Evolutionary conservation across 2,797 vertebrate species (phyloP).

Genomic region (Atherinosoma microstoma): DNA sequence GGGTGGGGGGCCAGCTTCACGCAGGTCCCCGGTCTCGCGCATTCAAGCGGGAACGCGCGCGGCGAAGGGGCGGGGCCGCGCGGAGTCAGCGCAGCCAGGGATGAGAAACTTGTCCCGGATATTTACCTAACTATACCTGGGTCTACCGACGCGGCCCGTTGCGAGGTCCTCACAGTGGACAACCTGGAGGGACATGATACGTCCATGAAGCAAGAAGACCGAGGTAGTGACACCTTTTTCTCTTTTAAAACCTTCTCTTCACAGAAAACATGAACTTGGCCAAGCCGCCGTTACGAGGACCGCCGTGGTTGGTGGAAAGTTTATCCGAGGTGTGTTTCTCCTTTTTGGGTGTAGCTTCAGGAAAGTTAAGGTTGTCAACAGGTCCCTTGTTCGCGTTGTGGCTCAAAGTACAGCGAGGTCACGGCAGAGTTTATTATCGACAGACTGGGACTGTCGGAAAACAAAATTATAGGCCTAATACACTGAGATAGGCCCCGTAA

Average conservation of each 20-base stretch:
- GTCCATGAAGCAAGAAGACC: slow-evolving; percentile 49
- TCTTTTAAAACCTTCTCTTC: slow-evolving; percentile 2
- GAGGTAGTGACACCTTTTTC: slow-evolving; percentile 62
- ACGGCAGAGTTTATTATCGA: slow-evolving; percentile 44
- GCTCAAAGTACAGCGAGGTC: slow-evolving; percentile 75
- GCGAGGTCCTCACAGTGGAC: slow-evolving; percentile 38
- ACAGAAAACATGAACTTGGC: slow-evolving; percentile 36
- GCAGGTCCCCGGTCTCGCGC: slow-evolving; percentile 13
- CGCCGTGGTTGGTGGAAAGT: slow-evolving; percentile 54
- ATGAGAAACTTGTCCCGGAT: slow-evolving; percentile 81
- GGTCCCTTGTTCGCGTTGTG: slow-evolving; percentile 67
- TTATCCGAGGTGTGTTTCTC: slow-evolving; percentile 42
- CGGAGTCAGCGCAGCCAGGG: slow-evolving; percentile 62
- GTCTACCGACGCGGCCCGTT: slow-evolving; percentile 50
- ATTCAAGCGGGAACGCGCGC: slow-evolving; percentile 50
- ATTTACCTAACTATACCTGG: slow-evolving; percentile 81
- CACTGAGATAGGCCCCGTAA: slow-evolving; percentile 31
- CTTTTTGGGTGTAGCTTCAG: slow-evolving; percentile 69
- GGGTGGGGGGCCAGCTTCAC: too few relatives aligned
- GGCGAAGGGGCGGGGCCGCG: slow-evolving; percentile 74
- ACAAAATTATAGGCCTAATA: slow-evolving; percentile 27
- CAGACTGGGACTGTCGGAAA: slow-evolving; percentile 10
- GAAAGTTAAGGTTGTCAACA: slow-evolving; percentile 68
- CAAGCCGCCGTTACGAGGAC: slow-evolving; percentile 41
- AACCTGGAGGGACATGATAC: slow-evolving; percentile 27